Base-by-base conservation (phyloP, 2,888 invertebrate genomes). In the Eupithecia tripunctaria region DNA sequence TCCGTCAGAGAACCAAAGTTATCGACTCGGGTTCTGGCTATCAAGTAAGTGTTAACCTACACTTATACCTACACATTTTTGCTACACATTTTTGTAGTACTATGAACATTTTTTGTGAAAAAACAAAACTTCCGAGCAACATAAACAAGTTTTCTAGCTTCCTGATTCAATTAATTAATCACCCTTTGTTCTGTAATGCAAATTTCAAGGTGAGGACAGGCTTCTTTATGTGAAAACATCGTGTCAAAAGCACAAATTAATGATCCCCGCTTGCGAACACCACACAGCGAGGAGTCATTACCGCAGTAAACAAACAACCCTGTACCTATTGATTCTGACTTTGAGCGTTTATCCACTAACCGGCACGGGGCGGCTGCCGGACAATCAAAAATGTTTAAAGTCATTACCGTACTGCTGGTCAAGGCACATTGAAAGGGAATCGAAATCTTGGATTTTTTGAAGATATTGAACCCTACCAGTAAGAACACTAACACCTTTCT, bases 181-280 rank as follows among this genome's bases (percentile, higher is more conserved):
- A 47, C 64, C 68, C 60, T 76, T 78, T 78, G 78, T 79, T 71
- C 75, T 70, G 67, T 78, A 74, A 68, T 63, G 66, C 69, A 68
- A 76, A 73, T 67, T 74, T 66, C 79, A 79, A 79, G 79, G 79
- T 79, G 78, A 79, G 74, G 64, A 38, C 74, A 75, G 72, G 76
- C 21, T 78, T 77, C 70, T 74, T 76, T 72, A 68, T 71, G 68
- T 69, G 69, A 74, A 73, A 51, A 51, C 47, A 51, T 25, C 56
- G 56, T 56, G 25, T 56, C 25, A 25, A 56, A 56, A 74, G 71
- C 15, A 72, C 47, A 73, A 77, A 78, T 79, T 77, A 78, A 79
- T 78, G 76, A 76, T 75, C 68, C 69, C 71, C 74, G 73, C 73
- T 78, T 77, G 78, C 75, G 62, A 75, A 74, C 64, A 47, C 66